phyloP scores from a whole-genome alignment of 2,113 vertebrate genomes.

The Struthidea cinerea region DNA sequence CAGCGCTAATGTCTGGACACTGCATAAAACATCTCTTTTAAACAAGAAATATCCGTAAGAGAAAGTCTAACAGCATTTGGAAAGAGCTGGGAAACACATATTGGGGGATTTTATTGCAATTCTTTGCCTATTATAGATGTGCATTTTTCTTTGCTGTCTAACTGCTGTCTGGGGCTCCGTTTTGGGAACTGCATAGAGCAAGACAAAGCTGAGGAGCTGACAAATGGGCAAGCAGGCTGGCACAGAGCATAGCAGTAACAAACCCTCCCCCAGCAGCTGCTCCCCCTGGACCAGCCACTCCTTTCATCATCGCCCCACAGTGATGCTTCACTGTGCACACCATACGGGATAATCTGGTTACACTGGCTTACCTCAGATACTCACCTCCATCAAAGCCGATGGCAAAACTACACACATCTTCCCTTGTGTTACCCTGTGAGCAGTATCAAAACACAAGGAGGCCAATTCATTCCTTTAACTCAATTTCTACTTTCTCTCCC shows the following conservation, averaged over 20 bases:
- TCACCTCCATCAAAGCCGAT: background rate
- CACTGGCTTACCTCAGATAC: background rate
- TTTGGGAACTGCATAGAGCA: background rate
- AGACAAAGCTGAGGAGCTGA: background rate
- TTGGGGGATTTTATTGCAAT: background rate
- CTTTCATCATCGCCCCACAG: background rate
- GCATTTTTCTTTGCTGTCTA: background rate
- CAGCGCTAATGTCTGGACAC: background rate
- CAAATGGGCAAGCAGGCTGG: background rate
- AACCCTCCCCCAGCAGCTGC: background rate
- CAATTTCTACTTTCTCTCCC: background rate
- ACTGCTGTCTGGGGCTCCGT: background rate
- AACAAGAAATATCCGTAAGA: background rate
- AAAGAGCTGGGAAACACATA: background rate
- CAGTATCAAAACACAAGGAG: background rate
- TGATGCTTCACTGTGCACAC: background rate
- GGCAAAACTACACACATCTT: background rate
- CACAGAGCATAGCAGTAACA: rapidly evolving
- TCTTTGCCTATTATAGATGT: background rate
- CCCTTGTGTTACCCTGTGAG: background rate
- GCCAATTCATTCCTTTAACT: background rate
- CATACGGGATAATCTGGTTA: background rate
- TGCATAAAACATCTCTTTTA: background rate
- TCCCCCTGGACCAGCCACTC: background rate
- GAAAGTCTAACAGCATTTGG: background rate